These are phyloP conservation scores for Heliconius cydno DNA, from an alignment of 2,888 invertebrate genomes.

Conservation along the genomic window DNA sequence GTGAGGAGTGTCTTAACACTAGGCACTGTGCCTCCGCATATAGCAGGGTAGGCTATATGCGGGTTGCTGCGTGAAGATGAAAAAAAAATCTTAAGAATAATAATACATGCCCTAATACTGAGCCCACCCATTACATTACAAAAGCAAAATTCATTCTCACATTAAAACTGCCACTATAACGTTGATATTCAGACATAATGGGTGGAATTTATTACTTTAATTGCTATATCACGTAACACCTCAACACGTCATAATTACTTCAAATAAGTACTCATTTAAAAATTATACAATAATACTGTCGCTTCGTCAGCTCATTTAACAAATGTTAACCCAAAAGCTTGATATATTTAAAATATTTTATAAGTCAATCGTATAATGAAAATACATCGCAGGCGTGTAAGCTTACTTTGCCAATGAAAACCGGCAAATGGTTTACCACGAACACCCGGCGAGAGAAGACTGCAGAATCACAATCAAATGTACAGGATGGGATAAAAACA, in stretches of 20 bases:
- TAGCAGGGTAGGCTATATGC: too few species aligned
- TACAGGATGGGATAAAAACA: constrained; percentile 37
- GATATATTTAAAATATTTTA: background rate
- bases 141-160: background rate
- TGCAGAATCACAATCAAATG: constrained; percentile 41
- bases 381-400: constrained; percentile 66
- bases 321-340: constrained; percentile 5
- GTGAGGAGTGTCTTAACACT: too few species aligned
- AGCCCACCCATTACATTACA: background rate
- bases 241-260: background rate
- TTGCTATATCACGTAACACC: background rate
- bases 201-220: background rate
- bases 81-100: background rate
- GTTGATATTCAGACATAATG: constrained; percentile 13
- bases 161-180: background rate
- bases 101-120: background rate
- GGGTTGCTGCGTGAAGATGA: too few species aligned
- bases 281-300: background rate
- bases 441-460: constrained; percentile 48
- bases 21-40: too few species aligned
- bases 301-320: background rate
- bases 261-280: background rate
- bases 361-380: constrained; percentile 20
- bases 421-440: constrained; percentile 37
- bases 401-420: constrained; percentile 52